These are phyloP conservation scores for Hirtodrosophila trivittata DNA, from an alignment of 2,888 invertebrate genomes.

Conservation along the genomic window DNA sequence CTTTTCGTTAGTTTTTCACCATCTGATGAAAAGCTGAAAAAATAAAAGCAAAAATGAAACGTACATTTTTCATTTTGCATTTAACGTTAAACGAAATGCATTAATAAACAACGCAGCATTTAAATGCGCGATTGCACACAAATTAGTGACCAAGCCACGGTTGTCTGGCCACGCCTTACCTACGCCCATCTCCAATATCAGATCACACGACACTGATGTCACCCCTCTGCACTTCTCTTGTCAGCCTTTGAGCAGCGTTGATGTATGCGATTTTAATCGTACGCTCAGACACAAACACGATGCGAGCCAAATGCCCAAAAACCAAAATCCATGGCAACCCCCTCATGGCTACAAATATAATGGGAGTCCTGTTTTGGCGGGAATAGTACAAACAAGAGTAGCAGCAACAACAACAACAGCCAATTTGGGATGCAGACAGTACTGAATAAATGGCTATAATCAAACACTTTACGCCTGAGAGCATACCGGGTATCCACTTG, in stretches of 20 bases:
- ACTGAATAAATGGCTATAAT: constrained; percentile 78
- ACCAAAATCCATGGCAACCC: constrained; percentile 67
- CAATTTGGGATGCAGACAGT: constrained; percentile 44
- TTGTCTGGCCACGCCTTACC: constrained; percentile 45
- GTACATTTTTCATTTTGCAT: constrained; percentile 51
- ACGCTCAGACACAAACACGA: constrained; percentile 72
- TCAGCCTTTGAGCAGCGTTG: constrained; percentile 49
- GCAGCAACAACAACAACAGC: constrained; percentile 37
- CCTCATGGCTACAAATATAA: constrained; percentile 23
- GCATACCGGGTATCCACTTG: constrained; percentile 47
- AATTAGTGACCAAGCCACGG: constrained; percentile 63
- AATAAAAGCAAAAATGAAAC: constrained; percentile 6
- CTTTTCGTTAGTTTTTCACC: constrained; percentile 28
- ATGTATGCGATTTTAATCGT: constrained; percentile 76
- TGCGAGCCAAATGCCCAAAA: constrained; percentile 42
- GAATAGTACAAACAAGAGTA: constrained; percentile 29
- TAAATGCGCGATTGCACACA: constrained; percentile 71
- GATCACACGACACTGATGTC: constrained; percentile 7
- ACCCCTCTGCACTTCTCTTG: neutral
- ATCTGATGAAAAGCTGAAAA: neutral
- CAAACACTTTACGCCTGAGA: constrained; percentile 81
- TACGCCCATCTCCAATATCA: neutral
- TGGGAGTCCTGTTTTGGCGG: constrained; percentile 28
- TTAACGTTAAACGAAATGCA: constrained; percentile 61
- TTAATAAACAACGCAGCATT: constrained; percentile 66